These are phyloP conservation scores for Temnothorax longispinosus DNA, from an alignment of 1,140 invertebrate genomes.

Conservation along the genomic window DNA sequence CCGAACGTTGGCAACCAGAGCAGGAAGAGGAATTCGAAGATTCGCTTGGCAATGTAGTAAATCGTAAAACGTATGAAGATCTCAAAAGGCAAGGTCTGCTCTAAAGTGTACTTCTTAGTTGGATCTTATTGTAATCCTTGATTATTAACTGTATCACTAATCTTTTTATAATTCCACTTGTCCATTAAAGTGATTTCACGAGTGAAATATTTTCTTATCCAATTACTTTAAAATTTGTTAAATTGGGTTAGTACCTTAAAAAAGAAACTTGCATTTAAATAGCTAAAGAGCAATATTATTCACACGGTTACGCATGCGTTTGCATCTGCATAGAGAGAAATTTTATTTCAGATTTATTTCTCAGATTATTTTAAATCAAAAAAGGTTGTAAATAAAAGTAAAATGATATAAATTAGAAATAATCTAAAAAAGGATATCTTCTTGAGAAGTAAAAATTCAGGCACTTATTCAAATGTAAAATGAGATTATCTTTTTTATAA, in stretches of 20 bases:
- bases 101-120: slow-evolving; percentile 84
- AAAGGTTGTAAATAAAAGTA: neutral
- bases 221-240: neutral
- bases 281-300: neutral
- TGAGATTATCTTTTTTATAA: neutral
- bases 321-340: neutral
- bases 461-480: neutral
- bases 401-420: neutral
- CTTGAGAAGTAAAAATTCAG: neutral
- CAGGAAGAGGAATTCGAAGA: slow-evolving; percentile 99
- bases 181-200: neutral
- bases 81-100: slow-evolving; percentile 98
- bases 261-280: neutral
- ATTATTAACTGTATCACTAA: neutral
- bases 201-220: slow-evolving; percentile 2
- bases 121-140: neutral
- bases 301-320: neutral
- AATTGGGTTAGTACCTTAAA: neutral
- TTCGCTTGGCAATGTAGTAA: slow-evolving; percentile 99
- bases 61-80: slow-evolving; percentile 99
- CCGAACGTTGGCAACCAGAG: slow-evolving; percentile 98
- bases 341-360: neutral
- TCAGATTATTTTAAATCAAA: neutral
- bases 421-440: neutral
- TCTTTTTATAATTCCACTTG: slow-evolving; percentile 7